Base-by-base conservation (phyloP, 2,888 invertebrate species). In the Trimorus sp. region DNA sequence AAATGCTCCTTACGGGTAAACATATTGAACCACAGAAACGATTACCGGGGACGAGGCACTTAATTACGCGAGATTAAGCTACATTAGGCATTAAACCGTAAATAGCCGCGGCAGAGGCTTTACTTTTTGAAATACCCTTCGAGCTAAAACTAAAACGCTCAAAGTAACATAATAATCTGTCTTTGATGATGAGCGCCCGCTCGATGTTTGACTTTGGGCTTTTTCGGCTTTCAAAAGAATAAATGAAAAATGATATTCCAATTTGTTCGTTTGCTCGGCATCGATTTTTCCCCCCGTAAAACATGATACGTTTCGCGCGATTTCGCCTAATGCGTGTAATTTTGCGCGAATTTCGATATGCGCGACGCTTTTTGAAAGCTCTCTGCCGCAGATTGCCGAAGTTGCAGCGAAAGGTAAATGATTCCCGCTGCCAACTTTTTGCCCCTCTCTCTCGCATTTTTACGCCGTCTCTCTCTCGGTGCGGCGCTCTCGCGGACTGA, bases 1-100 rank as follows among this genome's bases (percentile, higher is more conserved):
- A 26, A 66, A 54, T 37, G 15, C 49, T 63, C 42, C 40, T 37
- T n/a, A 60, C 9, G 53, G 15, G 16, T 59, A 40, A 69, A 69
- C 49, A 9, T 38, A 59, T 59, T 42, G 42, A 70, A 45, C 15
- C 14, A n/a, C 5, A 11, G 38, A 15, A 66, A 66, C 48, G 70
- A 70, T 76, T 62, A 69, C 8, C 2, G 45, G 54, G 49, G 54
- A 60, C 54, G 58, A 56, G 54, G 84, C 85, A 87, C 88, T 90
- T 90, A 90, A 90, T 90, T 90, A 89, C 87, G 88, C 87, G 87
- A 88, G 89, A 90, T 90, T 89, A 90, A 89, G 85, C 84, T 83
- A 85, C 84, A 84, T 84, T 88, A 86, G 86, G 85, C 79, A 85
- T 80, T 86, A 86, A 88, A 86, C 84, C 85, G 79, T 60, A 71